A percentile compares a stretch with the other conserved stretches of the same genome.
These are phyloP conservation scores for Gopherus evgoodei DNA, from an alignment of 2,113 vertebrate species.

Conservation along the genomic window DNA sequence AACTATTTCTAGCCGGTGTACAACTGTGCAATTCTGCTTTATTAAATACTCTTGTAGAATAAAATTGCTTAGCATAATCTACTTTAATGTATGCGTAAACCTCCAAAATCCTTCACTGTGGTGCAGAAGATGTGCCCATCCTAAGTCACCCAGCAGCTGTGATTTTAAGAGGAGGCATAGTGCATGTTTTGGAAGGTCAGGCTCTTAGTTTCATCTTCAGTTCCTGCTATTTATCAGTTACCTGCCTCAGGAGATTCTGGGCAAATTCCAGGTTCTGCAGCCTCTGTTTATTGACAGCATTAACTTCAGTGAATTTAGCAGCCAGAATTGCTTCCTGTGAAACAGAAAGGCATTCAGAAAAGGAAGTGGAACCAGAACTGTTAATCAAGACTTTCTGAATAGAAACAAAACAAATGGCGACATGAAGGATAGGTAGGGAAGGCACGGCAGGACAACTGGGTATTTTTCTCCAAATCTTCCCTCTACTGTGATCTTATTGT, in stretches of 20 bases:
- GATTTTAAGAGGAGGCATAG: background rate
- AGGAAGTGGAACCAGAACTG: background rate
- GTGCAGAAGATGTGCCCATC: background rate
- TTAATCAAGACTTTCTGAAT: background rate
- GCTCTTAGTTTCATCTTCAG: background rate
- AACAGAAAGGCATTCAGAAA: background rate
- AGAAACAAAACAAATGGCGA: background rate
- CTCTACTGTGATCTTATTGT: background rate
- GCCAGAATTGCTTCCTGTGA: constrained; percentile 89
- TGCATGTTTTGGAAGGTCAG: background rate
- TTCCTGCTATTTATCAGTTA: constrained; percentile 57
- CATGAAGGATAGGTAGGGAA: background rate
- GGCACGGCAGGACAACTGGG: background rate
- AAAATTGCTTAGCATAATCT: background rate
- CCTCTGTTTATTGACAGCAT: constrained; percentile 89
- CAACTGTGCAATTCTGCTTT: fast-evolving
- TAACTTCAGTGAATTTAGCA: constrained; percentile 92
- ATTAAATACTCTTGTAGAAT: background rate
- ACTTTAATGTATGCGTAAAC: background rate
- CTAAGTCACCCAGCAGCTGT: background rate
- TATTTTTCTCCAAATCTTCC: background rate
- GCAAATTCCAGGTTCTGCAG: constrained; percentile 93
- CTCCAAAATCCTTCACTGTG: background rate
- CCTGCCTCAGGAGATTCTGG: constrained; percentile 91
- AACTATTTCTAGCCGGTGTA: background rate